A percentile compares a stretch with the other conserved stretches of the same genome.
Evolutionary conservation across 37 sponge, comb jelly and placozoan genomes (phyloP).

Genomic region (Aplysina aerophoba): DNA sequence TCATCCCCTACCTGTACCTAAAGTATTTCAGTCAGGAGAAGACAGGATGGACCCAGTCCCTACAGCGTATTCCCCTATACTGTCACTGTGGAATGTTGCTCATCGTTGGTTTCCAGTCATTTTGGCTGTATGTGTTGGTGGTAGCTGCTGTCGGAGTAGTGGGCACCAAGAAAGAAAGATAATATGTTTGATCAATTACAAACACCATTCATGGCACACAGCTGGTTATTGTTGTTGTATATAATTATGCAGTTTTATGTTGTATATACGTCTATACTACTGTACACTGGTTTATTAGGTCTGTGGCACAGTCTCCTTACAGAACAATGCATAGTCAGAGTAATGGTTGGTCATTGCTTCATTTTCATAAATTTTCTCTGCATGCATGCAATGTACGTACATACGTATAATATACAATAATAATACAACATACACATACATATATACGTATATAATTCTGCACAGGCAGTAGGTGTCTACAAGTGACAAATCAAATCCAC

Average conservation of each 20-base stretch:
- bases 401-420: background rate
- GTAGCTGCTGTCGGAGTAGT: background rate
- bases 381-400: background rate
- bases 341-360: background rate
- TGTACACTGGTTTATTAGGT: background rate
- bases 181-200: background rate
- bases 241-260: background rate
- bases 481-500: too few relatives aligned
- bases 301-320: background rate
- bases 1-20: slow-evolving; percentile 11
- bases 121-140: background rate
- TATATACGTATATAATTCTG: too few relatives aligned
- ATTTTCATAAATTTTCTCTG: background rate
- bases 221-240: too few relatives aligned
- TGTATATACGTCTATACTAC: background rate
- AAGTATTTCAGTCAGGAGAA: slow-evolving; percentile 1
- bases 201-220: too few relatives aligned
- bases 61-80: background rate
- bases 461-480: too few relatives aligned
- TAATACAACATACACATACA: too few relatives aligned
- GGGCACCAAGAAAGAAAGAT: background rate
- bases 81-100: slow-evolving; percentile 17
- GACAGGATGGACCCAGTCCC: background rate
- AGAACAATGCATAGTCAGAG: background rate
- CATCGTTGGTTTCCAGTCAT: background rate